phyloP scores from a whole-genome alignment of 2,113 vertebrate genomes.

The Gambusia holbrooki region DNA sequence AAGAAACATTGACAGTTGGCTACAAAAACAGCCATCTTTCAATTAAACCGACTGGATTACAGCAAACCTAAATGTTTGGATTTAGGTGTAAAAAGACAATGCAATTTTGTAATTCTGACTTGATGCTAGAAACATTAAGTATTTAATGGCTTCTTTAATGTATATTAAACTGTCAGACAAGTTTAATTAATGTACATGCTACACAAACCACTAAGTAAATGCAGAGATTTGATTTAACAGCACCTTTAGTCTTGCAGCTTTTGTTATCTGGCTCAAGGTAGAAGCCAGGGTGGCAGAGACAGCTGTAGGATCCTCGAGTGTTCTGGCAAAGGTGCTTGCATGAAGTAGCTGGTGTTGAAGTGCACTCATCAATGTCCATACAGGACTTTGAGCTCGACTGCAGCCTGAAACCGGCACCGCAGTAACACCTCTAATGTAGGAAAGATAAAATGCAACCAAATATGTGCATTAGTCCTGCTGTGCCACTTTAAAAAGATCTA shows the following conservation, averaged over 20 bases:
- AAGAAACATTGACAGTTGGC: too few species aligned
- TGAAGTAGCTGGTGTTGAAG: conserved; percentile 19
- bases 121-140: too few species aligned
- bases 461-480: not conserved
- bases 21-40: too few species aligned
- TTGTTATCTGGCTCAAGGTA: conserved; percentile 82
- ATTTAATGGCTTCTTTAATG: too few species aligned
- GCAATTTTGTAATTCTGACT: too few species aligned
- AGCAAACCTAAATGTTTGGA: too few species aligned
- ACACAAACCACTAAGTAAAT: too few species aligned
- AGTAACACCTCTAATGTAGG: conserved; percentile 83
- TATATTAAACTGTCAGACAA: too few species aligned
- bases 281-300: conserved; percentile 85
- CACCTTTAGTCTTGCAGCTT: conserved; percentile 87
- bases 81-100: too few species aligned
- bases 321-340: conserved; percentile 90
- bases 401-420: conserved; percentile 81
- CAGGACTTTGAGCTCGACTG: conserved; percentile 70
- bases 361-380: conserved; percentile 86
- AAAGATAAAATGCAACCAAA: not conserved
- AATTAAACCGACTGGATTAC: too few species aligned
- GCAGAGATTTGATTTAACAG: not conserved
- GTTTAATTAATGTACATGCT: too few species aligned
- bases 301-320: conserved; percentile 81
- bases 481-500: not conserved